A percentile compares a stretch with the other conserved stretches of the same genome.
Conservation (phyloP, 2,113 vertebrate genomes). For the Bettongia penicillata region DNA sequence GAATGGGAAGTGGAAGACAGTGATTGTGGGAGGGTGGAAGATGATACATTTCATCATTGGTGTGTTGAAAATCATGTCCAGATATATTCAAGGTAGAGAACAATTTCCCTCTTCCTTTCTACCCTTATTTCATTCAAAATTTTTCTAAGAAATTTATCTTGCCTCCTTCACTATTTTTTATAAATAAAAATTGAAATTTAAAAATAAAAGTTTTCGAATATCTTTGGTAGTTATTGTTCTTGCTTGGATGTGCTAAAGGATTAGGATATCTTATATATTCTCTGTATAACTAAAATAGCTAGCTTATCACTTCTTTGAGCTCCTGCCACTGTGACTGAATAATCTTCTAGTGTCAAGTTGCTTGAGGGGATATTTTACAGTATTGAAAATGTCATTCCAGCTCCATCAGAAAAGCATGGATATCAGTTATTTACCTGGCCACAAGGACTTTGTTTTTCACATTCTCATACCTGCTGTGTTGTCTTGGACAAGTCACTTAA, state of each 20-base stretch:
- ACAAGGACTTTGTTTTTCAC: background rate
- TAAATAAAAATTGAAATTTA: background rate
- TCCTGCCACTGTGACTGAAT: background rate
- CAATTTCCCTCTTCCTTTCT: background rate
- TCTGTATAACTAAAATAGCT: no score
- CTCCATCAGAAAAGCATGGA: background rate
- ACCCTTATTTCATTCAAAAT: background rate
- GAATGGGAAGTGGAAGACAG: background rate
- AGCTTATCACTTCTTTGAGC: background rate
- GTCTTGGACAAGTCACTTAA: background rate
- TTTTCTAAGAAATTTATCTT: background rate
- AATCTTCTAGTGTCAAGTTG: background rate
- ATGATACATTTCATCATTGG: background rate
- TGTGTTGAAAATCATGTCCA: background rate
- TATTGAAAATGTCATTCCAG: background rate
- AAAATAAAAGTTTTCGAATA: background rate
- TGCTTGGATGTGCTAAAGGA: no score
- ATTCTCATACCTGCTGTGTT: background rate
- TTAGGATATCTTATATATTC: no score
- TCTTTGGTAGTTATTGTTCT: no score
- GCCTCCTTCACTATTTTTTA: no score
- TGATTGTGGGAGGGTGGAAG: background rate
- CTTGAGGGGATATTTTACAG: background rate
- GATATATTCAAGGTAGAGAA: background rate
- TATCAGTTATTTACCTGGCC: background rate